Base-by-base conservation (phyloP, 2,888 invertebrate genomes). In the Acleris sparsana region DNA sequence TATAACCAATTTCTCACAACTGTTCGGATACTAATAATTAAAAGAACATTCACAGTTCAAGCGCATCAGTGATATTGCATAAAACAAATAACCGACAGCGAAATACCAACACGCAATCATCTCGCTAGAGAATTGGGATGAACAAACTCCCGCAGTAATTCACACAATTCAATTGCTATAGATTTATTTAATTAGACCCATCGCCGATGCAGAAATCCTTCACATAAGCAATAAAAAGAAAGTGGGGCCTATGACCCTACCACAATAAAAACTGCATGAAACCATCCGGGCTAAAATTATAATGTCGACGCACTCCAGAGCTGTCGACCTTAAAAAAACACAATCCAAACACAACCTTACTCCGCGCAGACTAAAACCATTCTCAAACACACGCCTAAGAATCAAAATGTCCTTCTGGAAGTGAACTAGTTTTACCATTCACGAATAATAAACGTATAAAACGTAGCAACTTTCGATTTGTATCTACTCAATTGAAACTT, bases 221-320 rank as follows among this genome's bases (percentile, higher is more conserved):
- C 76, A 73, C 65, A 56, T 55, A 66, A 73, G 76, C 79, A 86
- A 84, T 76, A 85, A 87, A 82, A 86, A 80, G 78, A 85, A 82
- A 80, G 78, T 73, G 70, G 75, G 84, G 83, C 82, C 80, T 86
- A 84, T 88, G 88, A 89, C 88, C 91, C 89, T 88, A 88, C 84
- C 86, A 85, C 89, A 92, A 92, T 89, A 92, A 92, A 89, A 91
- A 90, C 85, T 86, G 84, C 86, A 90, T 85, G 85, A 89, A 84
- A 83, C 87, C 86, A 87, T 88, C 87, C 90, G 84, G 85, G 85
- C 90, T 91, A 91, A 91, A 91, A 90, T 88, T 86, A 85, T 87
- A 83, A 82, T 80, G 90, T 86, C 90, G 88, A 88, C 88, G 90
- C 85, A 87, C 90, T 83, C 85, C 63, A 62, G 72, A 75, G 73